Base-by-base conservation (phyloP, 2,113 vertebrate species). In the Esox niger region DNA sequence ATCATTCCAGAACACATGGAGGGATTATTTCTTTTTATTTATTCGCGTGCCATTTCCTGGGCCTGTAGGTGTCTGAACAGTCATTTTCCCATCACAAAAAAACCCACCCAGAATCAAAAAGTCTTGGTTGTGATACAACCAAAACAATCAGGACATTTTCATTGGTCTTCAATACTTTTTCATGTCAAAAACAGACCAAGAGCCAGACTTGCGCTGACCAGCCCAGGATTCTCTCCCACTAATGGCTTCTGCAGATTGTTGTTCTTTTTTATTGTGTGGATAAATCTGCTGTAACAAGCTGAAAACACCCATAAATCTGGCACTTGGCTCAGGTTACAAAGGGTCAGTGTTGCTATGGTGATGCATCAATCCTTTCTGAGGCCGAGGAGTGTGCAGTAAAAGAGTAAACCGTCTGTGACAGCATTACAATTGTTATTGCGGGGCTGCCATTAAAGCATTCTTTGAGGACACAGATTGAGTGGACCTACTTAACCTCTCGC, bases 201-300 rank as follows among this genome's bases (percentile, higher is more conserved):
- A 17, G 38, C 38, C 38, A 43, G 38, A 15, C 38, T 17, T 43
- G 17, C 38, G 17, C 38, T 43, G 11, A 10, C 38, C 38, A 43
- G 38, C 38, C 38, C 38, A 43, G 15, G 38, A 10, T 17, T 43
- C 17, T 15, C 13, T 43, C 17, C 78, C 72, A 80, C 80, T 90
- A 92, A 92, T 90, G 90, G 86, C 81, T 92, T 86, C 85, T 89
- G 77, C 91, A 92, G 91, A 92, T 86, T 91, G 91, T 90, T 91
- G 87, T 89, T 87, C 83, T 90, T 86, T 91, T 92, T 92, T 90
- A 92, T 91, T 90, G 88, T 89, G 82, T 86, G 85, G 87, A 92
- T 93, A 93, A 92, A 92, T 92, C 91, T 91, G 89, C 87, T 88
- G 89, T 91, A 92, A 92, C 91, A 90, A 92, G 91, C 90, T 85